Conservation (phyloP, 2,797 vertebrate species). For the Eurystomus glaucurus region DNA sequence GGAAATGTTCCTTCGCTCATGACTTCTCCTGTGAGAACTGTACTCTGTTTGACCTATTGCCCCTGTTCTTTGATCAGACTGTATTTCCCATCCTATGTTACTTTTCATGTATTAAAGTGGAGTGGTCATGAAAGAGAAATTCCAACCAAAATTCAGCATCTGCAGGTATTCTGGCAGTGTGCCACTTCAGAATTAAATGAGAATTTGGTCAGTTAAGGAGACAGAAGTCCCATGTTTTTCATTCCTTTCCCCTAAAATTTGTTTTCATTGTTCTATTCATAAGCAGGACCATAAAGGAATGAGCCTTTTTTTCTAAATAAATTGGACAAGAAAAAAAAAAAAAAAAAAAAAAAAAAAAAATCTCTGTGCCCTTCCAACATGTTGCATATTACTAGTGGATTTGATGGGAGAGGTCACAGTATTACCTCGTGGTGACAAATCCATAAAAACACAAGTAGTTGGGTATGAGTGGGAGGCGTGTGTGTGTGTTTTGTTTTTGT, state of each 20-base stretch:
- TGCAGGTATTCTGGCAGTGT: neutral
- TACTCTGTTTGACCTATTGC: neutral
- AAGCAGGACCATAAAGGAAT: neutral
- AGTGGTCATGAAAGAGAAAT: neutral
- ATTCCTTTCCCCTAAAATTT: neutral
- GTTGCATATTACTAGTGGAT: neutral
- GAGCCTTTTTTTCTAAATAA: neutral
- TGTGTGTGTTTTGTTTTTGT: neutral
- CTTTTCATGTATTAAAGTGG: neutral
- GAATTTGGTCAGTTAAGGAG: neutral
- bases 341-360: neutral
- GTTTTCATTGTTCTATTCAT: neutral
- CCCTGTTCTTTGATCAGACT: neutral
- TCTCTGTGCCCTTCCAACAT: neutral
- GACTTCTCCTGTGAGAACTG: neutral
- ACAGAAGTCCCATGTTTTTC: neutral
- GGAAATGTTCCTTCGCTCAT: neutral
- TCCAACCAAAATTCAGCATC: neutral
- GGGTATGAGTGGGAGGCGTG: neutral
- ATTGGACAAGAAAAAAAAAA: neutral
- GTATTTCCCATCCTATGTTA: neutral
- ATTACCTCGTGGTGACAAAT: neutral
- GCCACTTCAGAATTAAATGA: neutral
- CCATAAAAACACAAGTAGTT: neutral
- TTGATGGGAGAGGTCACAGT: neutral